Evolutionary conservation across 2,888 invertebrate species (phyloP), one percentile per base, ranked within the genome.

Genomic region (Agrotis segetum): DNA sequence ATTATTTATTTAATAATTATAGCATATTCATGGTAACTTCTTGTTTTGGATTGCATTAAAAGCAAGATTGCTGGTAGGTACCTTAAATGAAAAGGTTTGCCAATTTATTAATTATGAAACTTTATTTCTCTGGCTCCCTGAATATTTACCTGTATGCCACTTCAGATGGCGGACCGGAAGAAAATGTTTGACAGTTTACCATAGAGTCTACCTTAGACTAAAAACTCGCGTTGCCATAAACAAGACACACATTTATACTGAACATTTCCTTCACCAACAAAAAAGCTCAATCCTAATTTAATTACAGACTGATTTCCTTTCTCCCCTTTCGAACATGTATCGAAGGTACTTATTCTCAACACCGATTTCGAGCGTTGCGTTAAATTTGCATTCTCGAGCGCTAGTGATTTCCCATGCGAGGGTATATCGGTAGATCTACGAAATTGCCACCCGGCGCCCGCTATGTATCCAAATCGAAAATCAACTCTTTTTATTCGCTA

Each of bases 391-490:
- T 94, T 84, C 76, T 67, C 80, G 79, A 84, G 71, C 65, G 69
- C 46, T 73, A 70, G 88, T 91, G 92, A 94, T 94, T 95, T 94
- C 94, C 94, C 94, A 82, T 73, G 87, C 87, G 93, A 89, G 90
- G 85, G 82, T 81, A 73, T 92, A 92, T 91, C 92, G 71, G 83
- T 82, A 59, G 87, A 92, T 92, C 91, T 89, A 82, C 85, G 88
- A 88, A 92, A 92, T 93, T 92, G 91, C 92, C 91, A 90, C 89
- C 88, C 88, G 88, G 88, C 86, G 87, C 84, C 85, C 84, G 82
- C 84, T 83, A 81, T 83, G 76, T 90, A 92, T 92, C 91, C 94
- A 92, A 94, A 95, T 94, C 89, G 94, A 94, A 94, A 94, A 94
- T 94, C 93, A 93, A 94, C 90, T 92, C 92, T 92, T 92, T 94